Base-by-base conservation (phyloP, 1,140 invertebrate species). In the Zaprionus ghesquierei region DNA sequence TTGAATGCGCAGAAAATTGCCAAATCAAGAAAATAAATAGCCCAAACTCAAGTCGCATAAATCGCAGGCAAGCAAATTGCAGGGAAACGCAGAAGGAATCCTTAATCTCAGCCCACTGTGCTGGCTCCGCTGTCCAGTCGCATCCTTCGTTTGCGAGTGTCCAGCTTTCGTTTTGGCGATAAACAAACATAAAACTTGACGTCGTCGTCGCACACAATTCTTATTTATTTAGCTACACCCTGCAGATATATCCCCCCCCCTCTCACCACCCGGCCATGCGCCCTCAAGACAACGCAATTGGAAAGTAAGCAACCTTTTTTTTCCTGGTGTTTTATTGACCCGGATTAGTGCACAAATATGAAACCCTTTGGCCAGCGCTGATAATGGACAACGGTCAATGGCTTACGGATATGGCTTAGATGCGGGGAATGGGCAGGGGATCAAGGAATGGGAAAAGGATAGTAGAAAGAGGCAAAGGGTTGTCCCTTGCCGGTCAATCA, bases 151-250 rank as follows among this genome's bases (percentile, higher is more conserved):
- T 61, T 38, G 76, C 84, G 79, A 87, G 84, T 87, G 84, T 89
- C 84, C 84, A 84, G 84, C 84, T 79, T 89, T 79, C 79, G 50
- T 73, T 77, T 82, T 71, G 55, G 73, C 84, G 84, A 87, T 87
- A 87, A 87, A 89, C 84, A 87, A 89, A 80, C 84, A 87, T 87
- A 89, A 87, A 87, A 89, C 62, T 87, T 84, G 81, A 89, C 79
- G 81, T 77, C 69, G 75, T 79, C 63, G 71, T 81, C 66, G 73
- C 82, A 87, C 69, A 76, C 55, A 76, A 89, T 84, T 84, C 84
- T 84, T 87, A 87, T 87, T 87, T 87, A 77, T 74, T 77, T 70
- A 69, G 71, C 82, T 77, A 82, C 69, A 79, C 27, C 63, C 41
- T 15, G 38, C 50, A 77, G 69, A 82, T 87, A 81, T 76, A 25